Evolutionary conservation across 1,140 invertebrate species (phyloP).

Genomic region (Mya arenaria): DNA sequence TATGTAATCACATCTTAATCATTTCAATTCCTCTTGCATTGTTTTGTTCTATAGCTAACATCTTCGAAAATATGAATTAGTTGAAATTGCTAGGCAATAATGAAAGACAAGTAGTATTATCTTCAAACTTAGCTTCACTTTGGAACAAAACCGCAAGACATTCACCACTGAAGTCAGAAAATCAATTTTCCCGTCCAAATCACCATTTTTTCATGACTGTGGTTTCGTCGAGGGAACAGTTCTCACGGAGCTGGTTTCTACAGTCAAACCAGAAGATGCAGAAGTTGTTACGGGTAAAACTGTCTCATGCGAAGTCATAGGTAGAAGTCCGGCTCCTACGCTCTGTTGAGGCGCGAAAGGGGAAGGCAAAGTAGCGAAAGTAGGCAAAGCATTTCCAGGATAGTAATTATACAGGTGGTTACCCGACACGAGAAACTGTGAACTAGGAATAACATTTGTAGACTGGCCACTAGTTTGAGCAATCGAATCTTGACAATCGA

Average conservation of each 20-base stretch:
- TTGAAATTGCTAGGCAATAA: slow-evolving; percentile 29
- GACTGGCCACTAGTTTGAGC: slow-evolving; percentile 1
- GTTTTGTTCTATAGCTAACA: neutral
- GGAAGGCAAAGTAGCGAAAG: neutral
- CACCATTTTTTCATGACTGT: slow-evolving; percentile 16
- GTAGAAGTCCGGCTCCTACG: slow-evolving; percentile 50
- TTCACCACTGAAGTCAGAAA: no score
- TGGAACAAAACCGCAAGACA: neutral
- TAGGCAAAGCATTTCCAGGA: neutral
- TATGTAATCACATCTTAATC: no score
- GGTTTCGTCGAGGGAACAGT: slow-evolving; percentile 13
- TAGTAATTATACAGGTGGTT: slow-evolving; percentile 41
- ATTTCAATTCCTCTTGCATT: neutral
- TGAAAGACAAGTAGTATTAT: slow-evolving; percentile 46
- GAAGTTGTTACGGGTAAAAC: slow-evolving; percentile 23
- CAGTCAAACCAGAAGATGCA: neutral
- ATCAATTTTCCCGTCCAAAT: no score
- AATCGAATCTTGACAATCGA: neutral
- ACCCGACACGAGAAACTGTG: neutral
- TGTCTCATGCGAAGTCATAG: neutral
- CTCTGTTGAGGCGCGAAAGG: neutral
- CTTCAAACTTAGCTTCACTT: neutral
- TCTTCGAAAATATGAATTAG: no score
- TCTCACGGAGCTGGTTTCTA: neutral
- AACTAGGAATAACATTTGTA: slow-evolving; percentile 34